These are phyloP conservation scores for Morinoia aosen DNA, from an alignment of 2,888 invertebrate genomes.

Conservation along the genomic window DNA sequence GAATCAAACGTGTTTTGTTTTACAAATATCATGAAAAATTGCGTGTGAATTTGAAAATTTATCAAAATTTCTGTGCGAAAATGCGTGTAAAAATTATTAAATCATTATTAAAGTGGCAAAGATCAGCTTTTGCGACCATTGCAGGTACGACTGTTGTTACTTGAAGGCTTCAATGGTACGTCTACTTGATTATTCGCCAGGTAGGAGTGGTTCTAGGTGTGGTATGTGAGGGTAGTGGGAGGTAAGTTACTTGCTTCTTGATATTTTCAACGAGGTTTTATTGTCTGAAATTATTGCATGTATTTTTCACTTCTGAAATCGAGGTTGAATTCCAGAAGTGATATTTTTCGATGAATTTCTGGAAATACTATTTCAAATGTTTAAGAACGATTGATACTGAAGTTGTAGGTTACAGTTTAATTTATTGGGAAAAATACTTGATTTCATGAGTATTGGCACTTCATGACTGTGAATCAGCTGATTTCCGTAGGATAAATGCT, in stretches of 20 bases:
- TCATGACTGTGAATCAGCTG: too few relatives aligned
- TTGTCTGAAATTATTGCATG: too few relatives aligned
- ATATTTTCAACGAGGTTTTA: too few relatives aligned
- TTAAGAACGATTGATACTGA: too few relatives aligned
- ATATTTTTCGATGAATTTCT: too few relatives aligned
- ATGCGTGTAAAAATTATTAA: neutral
- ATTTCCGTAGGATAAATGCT: neutral
- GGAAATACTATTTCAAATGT: too few relatives aligned
- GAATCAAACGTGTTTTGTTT: neutral
- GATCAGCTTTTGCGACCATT: neutral
- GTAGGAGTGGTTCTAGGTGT: neutral
- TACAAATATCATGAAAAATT: neutral
- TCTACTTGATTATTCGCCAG: neutral
- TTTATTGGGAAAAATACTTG: too few relatives aligned
- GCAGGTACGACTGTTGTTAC: neutral
- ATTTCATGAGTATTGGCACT: too few relatives aligned
- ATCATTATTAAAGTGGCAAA: neutral
- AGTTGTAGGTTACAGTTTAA: too few relatives aligned
- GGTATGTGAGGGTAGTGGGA: neutral
- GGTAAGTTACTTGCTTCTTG: too few relatives aligned
- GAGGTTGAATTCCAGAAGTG: too few relatives aligned
- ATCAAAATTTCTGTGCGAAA: neutral
- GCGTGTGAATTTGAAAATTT: neutral
- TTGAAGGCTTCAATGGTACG: neutral
- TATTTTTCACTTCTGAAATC: too few relatives aligned